Base-by-base conservation (phyloP, 2,888 invertebrate genomes). In the Maniola hyperantus region DNA sequence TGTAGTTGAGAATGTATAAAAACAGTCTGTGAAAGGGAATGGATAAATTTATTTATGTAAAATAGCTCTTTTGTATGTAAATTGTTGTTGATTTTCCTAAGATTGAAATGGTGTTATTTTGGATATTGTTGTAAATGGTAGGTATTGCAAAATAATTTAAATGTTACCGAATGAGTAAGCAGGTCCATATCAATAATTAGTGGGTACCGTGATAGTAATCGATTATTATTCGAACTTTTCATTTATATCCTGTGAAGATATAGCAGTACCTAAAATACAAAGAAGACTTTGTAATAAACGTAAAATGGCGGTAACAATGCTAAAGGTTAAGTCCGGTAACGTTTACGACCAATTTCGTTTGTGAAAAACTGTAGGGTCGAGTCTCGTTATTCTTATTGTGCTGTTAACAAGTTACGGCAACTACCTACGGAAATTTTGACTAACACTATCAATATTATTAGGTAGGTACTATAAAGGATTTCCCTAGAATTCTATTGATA, bases 41-140 rank as follows among this genome's bases (percentile, higher is more conserved):
- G 86, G 87, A 88, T 87, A 90, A 91, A 90, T 90, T 88, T 90
- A 89, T 91, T 91, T 90, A 91, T 90, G 89, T 87, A 90, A 91
- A 91, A 85, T 81, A 89, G 88, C 7, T 46, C 89, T 91, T 91
- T 90, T 90, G 86, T 89, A 91, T 91, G 89, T 85, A 89, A 90
- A 90, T 91, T 87, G 84, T 82, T 88, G 87, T 88, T 89, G 89
- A 89, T 89, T 91, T 90, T 84, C 85, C 81, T 86, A 87, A 90
- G 89, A 90, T 89, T 89, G 88, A 89, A 89, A 89, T 88, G 42
- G 18, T 18, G 18, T 39, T 39, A 8, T 39, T 18, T 34, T 15
- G 34, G 13, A 34, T 33, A 33, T 6, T 26, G 26, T n/a, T 33
- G 13, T 33, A 20, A n/a, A 26, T 51, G 26, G 50, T 20, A 39